Evolutionary conservation across 2,797 vertebrate genomes (phyloP), one percentile per base, ranked within the genome.

Genomic region (Ptychadena robeensis): DNA sequence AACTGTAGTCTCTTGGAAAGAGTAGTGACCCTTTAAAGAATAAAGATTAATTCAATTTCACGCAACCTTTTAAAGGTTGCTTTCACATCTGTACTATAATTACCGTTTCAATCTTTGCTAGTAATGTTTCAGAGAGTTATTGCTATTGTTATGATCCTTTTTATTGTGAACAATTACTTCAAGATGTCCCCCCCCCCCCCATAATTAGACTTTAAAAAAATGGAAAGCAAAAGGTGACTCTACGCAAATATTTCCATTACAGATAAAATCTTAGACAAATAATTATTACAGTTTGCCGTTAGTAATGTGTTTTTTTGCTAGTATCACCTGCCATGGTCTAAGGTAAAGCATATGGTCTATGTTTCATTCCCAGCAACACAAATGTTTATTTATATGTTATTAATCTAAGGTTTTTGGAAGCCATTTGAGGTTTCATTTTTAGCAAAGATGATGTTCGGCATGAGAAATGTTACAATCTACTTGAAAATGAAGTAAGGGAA

Each of bases 331-430:
- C 78, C 67, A 79, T 64, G 32, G 68, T 80, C 57, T 71, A 71
- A 72, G 79, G 68, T 80, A 80, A 80, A 72, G 67, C 67, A 80
- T 44, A 61, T 80, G 78, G 48, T 38, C 48, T 38, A n/a, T 10
- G 40, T 66, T 70, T 61, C 63, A 27, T 71, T 80, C 78, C 69
- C 35, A 30, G n/a, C 38, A 38, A 61, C 48, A 30, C 40, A 70
- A 38, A 59, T 80, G 78, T 80, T 80, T 80, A 61, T 80, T 71
- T 80, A 71, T 71, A 59, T 68, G 76, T 68, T 68, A 68, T 79
- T 79, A 79, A 79, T 79, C 44, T 57, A 25, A 57, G 32, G n/a
- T 9, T 37, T 32, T 69, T 79, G 76, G 76, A 67, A 79, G 25
- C 44, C 3, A 35, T 37, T 69, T 3, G 35, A 44, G 18, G 67